Base-by-base conservation (phyloP, 2,888 invertebrate genomes). In the Melanostoma scalare region DNA sequence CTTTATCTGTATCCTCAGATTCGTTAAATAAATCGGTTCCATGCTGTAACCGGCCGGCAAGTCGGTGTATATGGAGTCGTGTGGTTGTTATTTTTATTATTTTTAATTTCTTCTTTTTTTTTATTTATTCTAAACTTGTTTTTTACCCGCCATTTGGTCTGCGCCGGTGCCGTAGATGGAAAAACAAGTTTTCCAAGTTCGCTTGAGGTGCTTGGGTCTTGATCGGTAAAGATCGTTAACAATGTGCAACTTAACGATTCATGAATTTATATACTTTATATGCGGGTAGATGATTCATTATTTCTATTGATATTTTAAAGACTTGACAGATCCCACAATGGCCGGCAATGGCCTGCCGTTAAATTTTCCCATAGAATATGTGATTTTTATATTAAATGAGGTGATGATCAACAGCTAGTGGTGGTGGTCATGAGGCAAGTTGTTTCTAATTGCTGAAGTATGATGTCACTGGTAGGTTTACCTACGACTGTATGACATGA, bases 91-190 rank as follows among this genome's bases (percentile, higher is more conserved):
- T 40, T 9, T 58, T 60, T 5, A 33, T 33, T 58, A 3, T 1
- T 31, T 60, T 60, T 44, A n/a, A 38, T 36, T n/a, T 38, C 38
- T 50, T 36, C n/a, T n/a, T 46, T 20, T 74, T 74, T 46, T 55
- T 10, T 38, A 60, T 42, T 53, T 10, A 44, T 67, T 52, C 63
- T 58, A 2, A 82, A 73, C 65, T 50, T 63, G 31, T 63, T 10
- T n/a, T 69, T 72, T 63, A 82, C 53, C 68, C 82, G 82, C 82
- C 82, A 77, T 60, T 73, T 63, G 68, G 82, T 82, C 82, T 82
- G 48, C 50, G 69, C 48, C 68, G 58, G 73, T 78, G 35, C 82
- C 82, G 30, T 78, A 82, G 77, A 78, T 82, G 78, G 78, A 58
- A 55, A 82, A 74, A 82, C 82, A n/a, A 77, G 82, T 82, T 69